Percentiles rank a stretch among this genome's conserved stretches.
phyloP scores from a whole-genome alignment of 2,797 vertebrate species.

The Cirrhinus molitorella region DNA sequence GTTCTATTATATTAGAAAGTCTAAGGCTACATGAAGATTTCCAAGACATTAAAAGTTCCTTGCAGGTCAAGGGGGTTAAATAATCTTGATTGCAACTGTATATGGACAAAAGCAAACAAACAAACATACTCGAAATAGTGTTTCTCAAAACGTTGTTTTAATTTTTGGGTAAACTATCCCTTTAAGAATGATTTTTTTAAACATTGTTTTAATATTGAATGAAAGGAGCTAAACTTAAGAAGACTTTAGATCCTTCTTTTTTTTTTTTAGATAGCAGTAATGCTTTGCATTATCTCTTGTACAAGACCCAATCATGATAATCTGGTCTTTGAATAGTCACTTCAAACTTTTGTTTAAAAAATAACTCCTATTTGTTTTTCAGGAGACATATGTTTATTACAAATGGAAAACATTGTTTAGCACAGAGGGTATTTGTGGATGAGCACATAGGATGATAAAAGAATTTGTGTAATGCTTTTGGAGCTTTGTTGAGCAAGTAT shows the following conservation, averaged over 20 bases:
- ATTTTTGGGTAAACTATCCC: not conserved
- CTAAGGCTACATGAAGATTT: no score
- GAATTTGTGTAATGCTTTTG: conserved; percentile 23
- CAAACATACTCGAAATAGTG: not conserved
- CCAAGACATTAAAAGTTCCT: no score
- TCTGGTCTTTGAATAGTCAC: not conserved
- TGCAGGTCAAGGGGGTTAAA: no score
- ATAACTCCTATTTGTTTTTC: not conserved
- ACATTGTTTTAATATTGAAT: not conserved
- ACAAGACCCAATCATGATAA: not conserved
- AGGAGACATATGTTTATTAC: not conserved
- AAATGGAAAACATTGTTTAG: conserved; percentile 4
- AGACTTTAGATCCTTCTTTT: not conserved
- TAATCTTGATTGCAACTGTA: not conserved
- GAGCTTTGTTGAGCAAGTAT: conserved; percentile 25
- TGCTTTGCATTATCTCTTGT: not conserved
- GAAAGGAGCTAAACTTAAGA: not conserved
- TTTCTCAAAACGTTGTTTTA: not conserved
- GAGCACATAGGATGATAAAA: conserved; percentile 34
- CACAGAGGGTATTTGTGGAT: not conserved
- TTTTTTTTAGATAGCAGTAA: not conserved
- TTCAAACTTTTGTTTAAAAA: not conserved
- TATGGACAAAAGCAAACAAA: not conserved
- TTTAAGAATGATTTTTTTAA: not conserved
- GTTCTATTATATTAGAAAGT: no score